These are phyloP conservation scores for Gortyna flavago DNA, from an alignment of 2,888 invertebrate species.

Conservation along the genomic window DNA sequence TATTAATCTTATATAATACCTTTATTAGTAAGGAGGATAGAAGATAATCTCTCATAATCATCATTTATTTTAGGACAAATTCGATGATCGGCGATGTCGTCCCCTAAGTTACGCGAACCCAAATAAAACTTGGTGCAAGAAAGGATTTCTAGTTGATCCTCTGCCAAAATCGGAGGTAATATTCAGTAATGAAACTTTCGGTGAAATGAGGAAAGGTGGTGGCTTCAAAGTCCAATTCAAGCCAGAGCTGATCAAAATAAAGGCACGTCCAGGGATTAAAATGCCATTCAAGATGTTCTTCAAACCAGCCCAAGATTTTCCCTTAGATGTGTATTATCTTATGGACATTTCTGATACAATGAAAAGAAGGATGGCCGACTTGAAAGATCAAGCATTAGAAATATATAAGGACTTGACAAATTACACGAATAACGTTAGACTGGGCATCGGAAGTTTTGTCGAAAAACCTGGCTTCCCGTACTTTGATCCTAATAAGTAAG, in stretches of 20 bases:
- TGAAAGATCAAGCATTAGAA: conserved; percentile 86
- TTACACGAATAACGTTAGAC: conserved; percentile 91
- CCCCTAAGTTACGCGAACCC: conserved; percentile 48
- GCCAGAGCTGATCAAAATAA: conserved; percentile 89
- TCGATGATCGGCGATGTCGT: conserved; percentile 68
- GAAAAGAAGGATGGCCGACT: conserved; percentile 89
- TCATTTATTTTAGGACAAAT: conserved; percentile 62
- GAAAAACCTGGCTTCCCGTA: conserved; percentile 92
- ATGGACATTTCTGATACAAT: conserved; percentile 95
- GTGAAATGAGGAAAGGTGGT: conserved; percentile 30
- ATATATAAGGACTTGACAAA: conserved; percentile 86
- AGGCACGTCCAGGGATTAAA: conserved; percentile 85
- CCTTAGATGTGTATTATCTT: conserved; percentile 95
- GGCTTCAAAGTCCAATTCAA: conserved; percentile 83
- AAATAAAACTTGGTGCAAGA: conserved; percentile 71
- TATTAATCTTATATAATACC: too few relatives aligned
- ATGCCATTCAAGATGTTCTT: conserved; percentile 85
- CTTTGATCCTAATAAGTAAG: conserved; percentile 80
- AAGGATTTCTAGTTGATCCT: conserved; percentile 62
- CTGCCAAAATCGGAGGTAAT: not conserved
- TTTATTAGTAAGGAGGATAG: too few relatives aligned
- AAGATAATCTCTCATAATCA: not conserved
- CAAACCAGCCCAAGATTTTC: conserved; percentile 93
- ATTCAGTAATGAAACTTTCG: conserved; percentile 11
- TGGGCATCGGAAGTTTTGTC: conserved; percentile 93